Base-by-base conservation (phyloP, 1,140 invertebrate species). In the Drosophila carrolli region DNA sequence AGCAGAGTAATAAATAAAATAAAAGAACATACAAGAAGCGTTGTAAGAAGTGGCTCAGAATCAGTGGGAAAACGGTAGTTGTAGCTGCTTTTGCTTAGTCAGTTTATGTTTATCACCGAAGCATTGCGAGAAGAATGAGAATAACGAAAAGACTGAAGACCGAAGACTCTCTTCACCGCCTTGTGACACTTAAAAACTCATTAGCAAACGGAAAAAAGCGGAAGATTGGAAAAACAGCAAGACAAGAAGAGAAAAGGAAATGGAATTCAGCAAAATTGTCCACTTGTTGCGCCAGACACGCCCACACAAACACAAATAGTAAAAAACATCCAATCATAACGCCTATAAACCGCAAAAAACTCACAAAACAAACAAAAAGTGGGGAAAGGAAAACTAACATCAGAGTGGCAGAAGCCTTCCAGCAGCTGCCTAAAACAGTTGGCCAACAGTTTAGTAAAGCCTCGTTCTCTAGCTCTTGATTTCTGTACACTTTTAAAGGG, bases 171-270 rank as follows among this genome's bases (percentile, higher is more conserved):
- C 19, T 44, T 5, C 7, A 5, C 4, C 19, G 10, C 41, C 32
- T 43, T 5, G 47, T 55, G 75, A 63, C 66, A 78, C 75, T 78
- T 78, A 78, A 78, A 78, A 78, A 77, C 66, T 78, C 75, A 78
- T 78, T 78, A 78, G 75, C 48, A 10, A 58, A 13, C 40, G 46
- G 29, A 37, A 35, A 50, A n/a, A 27, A 57, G n/a, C 38, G 16
- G 14, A 53, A 68, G 48, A 59, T 23, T 38, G 35, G 16, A n/a
- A 50, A 27, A 47, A 27, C 40, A 29, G 43, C 27, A 63, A 47
- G 50, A 35, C 37, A 10, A 56, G 19, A 27, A 32, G 43, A 37
- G 19, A n/a, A 43, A 32, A 41, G 40, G 61, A 73, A 74, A 54
- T 35, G 13, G 47, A 73, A 73, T 35, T 37, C 37, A 40, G 37